Evolutionary conservation across 35 echinoderm and acorn worm genomes (phyloP).

Genomic region (Eucidaris tribuloides): DNA sequence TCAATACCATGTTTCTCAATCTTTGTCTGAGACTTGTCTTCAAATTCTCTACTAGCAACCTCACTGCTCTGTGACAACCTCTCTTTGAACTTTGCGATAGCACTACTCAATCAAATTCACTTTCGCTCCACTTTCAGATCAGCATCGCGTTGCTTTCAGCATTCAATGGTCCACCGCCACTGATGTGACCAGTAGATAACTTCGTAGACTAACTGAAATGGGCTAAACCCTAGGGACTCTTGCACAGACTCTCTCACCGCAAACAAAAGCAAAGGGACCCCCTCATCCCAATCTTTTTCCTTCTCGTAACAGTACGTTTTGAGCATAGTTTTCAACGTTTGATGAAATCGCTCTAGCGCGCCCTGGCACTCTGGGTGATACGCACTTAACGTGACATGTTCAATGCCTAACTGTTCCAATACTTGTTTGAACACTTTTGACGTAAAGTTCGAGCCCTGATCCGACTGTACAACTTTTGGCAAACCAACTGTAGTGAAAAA

Average conservation of each 20-base stretch:
- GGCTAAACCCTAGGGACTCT: constrained; percentile 62
- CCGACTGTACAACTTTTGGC: constrained; percentile 48
- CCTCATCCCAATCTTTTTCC: constrained; percentile 41
- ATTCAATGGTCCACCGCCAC: too few species aligned
- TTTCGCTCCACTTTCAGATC: too few species aligned
- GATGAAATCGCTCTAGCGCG: constrained; percentile 59
- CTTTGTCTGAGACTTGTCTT: too few species aligned
- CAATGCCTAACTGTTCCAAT: constrained; percentile 44
- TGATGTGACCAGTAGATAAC: too few species aligned
- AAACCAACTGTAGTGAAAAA: constrained; percentile 76
- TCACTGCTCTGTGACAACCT: too few species aligned
- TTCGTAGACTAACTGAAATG: constrained; percentile 76
- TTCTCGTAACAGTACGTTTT: constrained; percentile 50
- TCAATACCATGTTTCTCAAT: too few species aligned
- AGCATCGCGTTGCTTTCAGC: too few species aligned
- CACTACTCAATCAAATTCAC: too few species aligned
- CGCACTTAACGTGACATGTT: constrained; percentile 8
- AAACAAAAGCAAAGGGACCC: constrained; percentile 45
- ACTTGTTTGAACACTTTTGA: constrained; percentile 39
- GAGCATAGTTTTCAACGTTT: constrained; percentile 72
- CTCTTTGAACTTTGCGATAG: too few species aligned
- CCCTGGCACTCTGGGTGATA: constrained; percentile 59
- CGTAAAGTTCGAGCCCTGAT: constrained; percentile 65
- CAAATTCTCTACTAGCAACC: too few species aligned
- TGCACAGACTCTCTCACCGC: constrained; percentile 23